These are phyloP conservation scores for Luidia sarsii DNA, from an alignment of 53 echinoderm and acorn worm genomes.

Conservation along the genomic window DNA sequence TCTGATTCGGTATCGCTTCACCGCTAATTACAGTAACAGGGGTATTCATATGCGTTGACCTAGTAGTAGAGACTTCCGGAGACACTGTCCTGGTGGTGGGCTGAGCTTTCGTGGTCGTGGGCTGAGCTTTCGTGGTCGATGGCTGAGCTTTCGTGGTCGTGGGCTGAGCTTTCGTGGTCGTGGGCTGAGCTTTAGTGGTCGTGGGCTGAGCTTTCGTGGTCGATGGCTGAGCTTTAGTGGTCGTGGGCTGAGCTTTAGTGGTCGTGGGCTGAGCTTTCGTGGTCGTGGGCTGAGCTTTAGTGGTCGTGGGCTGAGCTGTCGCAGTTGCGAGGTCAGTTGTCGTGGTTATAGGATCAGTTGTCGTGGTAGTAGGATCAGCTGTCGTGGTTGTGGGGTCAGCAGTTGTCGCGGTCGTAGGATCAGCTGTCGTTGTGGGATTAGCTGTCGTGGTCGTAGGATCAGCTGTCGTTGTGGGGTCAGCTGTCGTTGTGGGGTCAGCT, in stretches of 20 bases:
- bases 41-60: neutral
- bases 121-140: no score
- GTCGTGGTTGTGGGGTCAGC: no score
- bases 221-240: neutral
- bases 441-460: neutral
- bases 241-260: neutral
- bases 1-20: no score
- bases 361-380: no score
- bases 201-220: neutral
- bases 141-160: no score
- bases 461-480: neutral
- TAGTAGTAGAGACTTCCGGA: neutral
- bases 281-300: neutral
- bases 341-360: neutral
- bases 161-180: neutral
- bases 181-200: neutral
- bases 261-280: constrained; percentile 6
- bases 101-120: neutral
- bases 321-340: neutral
- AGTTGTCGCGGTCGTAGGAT: neutral
- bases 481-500: neutral
- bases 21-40: no score
- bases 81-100: neutral
- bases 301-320: neutral
- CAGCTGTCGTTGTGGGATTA: neutral